Evolutionary conservation across 2,113 vertebrate species (phyloP), one percentile per base, ranked within the genome.

Genomic region (Pseudopipra pipra): DNA sequence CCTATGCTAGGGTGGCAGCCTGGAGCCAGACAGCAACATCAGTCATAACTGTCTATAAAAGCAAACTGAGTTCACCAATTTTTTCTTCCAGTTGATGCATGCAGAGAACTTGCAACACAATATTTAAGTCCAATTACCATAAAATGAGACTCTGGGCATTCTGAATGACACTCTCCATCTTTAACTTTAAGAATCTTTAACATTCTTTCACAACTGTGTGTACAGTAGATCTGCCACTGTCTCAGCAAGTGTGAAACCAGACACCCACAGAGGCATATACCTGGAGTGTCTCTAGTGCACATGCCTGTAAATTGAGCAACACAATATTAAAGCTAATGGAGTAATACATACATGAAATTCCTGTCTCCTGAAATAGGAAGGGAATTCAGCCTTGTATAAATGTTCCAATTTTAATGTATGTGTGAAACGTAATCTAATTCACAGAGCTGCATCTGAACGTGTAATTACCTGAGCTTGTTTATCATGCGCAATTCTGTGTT

Each of bases 211-310:
- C 13, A 67, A 8, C 5, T 4, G 6, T 25, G 21, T 31, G 9
- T 47, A n/a, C 80, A 35, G 15, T 27, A 24, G 9, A 10, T 12
- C 9, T 55, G 16, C 13, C 33, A 12, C 20, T 79, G 35, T 27
- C 35, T 82, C 44, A 46, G 66, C 27, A 52, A 52, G 6, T 1
- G 0, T 24, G 35, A 75, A 92, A 70, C 12, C 58, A 49, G 31
- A 63, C 35, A 37, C 28, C 30, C 6, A 18, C 3, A 41, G 3
- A 51, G 33, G 5, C 39, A n/a, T 1, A 0, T 2, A 31, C 10
- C 46, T 3, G 0, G 14, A 19, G 28, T 73, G 49, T 62, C 41
- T 52, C 13, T 61, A 51, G 16, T 14, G 41, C 24, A 44, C 13
- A 5, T 28, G 8, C 21, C 14, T 15, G 13, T 33, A 46, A 76